Evolutionary conservation across 2,113 vertebrate species (phyloP).

Genomic region (Hiodon alosoides): DNA sequence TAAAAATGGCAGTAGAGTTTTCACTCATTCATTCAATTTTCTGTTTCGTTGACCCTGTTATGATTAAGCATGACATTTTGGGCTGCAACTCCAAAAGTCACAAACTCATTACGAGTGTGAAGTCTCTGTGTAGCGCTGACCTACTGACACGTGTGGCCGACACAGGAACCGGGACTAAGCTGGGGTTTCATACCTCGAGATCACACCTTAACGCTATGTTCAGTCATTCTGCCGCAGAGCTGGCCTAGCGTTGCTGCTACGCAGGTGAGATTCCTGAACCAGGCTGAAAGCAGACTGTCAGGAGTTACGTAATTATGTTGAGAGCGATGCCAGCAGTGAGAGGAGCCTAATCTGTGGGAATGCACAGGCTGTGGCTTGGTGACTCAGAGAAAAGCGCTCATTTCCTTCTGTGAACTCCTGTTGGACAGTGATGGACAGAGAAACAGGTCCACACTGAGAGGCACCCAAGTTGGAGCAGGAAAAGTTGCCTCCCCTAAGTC

Average conservation of each 20-base stretch:
- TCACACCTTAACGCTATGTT: no score
- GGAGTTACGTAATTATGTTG: background rate
- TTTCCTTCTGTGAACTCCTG: background rate
- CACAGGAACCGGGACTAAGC: no score
- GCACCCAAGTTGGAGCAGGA: background rate
- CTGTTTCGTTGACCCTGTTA: no score
- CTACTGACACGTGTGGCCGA: no score
- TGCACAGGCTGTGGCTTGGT: conserved; percentile 2
- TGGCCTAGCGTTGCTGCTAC: background rate
- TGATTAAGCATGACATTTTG: no score
- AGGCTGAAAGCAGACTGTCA: background rate
- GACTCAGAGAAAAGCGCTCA: conserved; percentile 4
- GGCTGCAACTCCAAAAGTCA: no score
- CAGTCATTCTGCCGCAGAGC: background rate
- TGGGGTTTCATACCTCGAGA: no score
- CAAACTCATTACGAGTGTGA: no score
- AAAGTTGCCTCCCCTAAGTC: background rate
- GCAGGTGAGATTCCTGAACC: no score
- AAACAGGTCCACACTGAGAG: conserved; percentile 14
- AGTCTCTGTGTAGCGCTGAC: no score
- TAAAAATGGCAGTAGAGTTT: no score
- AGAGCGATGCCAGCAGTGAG: background rate
- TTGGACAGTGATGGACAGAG: conserved; percentile 1
- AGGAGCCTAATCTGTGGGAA: background rate
- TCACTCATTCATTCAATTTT: no score